Evolutionary conservation across 30 jellyfish, hydroid and myxozoan genomes (phyloP).

Genomic region (Aurelia aurita complex sp. Pacific): DNA sequence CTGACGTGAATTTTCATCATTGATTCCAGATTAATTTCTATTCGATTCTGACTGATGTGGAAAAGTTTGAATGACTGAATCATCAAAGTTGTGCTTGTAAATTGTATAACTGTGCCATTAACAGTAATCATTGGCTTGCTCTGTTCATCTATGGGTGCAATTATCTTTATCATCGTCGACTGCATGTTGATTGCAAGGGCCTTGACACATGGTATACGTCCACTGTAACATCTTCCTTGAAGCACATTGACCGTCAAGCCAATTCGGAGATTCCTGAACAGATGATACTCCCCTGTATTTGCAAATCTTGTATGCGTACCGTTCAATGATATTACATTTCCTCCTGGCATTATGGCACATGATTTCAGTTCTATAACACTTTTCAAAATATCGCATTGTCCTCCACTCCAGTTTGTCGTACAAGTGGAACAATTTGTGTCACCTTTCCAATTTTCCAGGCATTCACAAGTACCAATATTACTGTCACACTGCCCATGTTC

Average conservation of each 20-base stretch:
- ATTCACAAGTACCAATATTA: constrained; percentile 32
- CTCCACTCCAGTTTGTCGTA: constrained; percentile 50
- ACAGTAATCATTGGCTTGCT: not conserved
- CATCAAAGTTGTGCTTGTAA: not conserved
- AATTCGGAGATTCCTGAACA: not conserved
- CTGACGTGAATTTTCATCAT: constrained; percentile 12
- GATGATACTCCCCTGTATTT: constrained; percentile 48
- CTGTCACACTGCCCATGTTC: constrained; percentile 44
- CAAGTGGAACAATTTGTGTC: constrained; percentile 49
- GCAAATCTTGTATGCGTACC: constrained; percentile 30
- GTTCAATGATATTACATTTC: constrained; percentile 42
- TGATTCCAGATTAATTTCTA: not conserved
- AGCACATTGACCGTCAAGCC: constrained; percentile 37
- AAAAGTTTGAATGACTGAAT: not conserved
- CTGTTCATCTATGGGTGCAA: constrained; percentile 8
- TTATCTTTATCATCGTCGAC: not conserved
- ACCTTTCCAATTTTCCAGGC: constrained; percentile 60
- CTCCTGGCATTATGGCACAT: constrained; percentile 59
- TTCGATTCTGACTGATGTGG: constrained; percentile 1
- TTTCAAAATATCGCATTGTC: constrained; percentile 24
- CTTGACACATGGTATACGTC: constrained; percentile 18
- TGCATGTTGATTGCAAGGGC: constrained; percentile 25
- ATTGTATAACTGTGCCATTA: not conserved
- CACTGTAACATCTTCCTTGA: constrained; percentile 50
- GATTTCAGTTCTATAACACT: not conserved